phyloP scores from a whole-genome alignment of 2,797 vertebrate genomes.

The Hydrolagus colliei region DNA sequence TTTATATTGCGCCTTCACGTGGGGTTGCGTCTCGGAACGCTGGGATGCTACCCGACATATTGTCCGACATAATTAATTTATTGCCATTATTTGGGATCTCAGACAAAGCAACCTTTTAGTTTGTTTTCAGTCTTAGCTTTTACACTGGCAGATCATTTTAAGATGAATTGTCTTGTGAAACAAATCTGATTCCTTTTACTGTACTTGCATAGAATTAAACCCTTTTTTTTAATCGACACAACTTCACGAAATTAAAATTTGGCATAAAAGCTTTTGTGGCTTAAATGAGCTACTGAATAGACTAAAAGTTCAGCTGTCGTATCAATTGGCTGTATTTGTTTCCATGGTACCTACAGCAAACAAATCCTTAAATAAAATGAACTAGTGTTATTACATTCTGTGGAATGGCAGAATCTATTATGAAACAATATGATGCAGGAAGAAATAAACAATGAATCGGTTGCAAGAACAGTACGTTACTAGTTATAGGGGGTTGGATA shows the following conservation, averaged over 20 bases:
- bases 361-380: constrained; percentile 23
- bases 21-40: too few species aligned
- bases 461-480: not conserved
- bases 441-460: constrained; percentile 50
- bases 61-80: not conserved
- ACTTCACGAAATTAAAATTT: constrained; percentile 16
- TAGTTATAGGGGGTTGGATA: not conserved
- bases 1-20: too few species aligned
- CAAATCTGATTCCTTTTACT: not conserved
- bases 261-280: not conserved
- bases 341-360: not conserved
- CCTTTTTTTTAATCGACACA: not conserved
- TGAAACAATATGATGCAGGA: constrained; percentile 44
- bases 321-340: not conserved
- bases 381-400: constrained; percentile 17
- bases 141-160: constrained; percentile 1
- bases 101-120: not conserved
- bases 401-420: constrained; percentile 96
- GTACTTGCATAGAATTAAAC: not conserved
- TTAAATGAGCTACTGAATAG: not conserved
- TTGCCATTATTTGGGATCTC: not conserved
- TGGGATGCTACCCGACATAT: not conserved
- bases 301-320: not conserved
- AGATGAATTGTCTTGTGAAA: not conserved
- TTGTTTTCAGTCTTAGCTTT: not conserved